A percentile compares a stretch with the other conserved stretches of the same genome.
phyloP scores from a whole-genome alignment of 2,113 vertebrate genomes.

The Vireo altiloquus region DNA sequence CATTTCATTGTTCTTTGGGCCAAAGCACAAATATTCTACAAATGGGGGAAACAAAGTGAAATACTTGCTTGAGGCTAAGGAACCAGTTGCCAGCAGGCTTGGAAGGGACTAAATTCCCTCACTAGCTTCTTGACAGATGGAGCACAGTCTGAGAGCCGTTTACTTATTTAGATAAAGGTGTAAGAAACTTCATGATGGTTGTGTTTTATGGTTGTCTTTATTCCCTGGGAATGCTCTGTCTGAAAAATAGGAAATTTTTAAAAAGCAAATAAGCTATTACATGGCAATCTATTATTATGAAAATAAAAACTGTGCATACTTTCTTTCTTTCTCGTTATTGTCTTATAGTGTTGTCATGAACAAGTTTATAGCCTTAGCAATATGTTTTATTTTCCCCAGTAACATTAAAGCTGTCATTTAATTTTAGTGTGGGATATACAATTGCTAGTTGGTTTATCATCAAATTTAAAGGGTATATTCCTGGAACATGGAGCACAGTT shows the following conservation, averaged over 20 bases:
- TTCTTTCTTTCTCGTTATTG: not conserved
- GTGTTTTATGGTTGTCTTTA: not conserved
- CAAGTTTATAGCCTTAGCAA: not conserved
- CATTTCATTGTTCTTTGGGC: not conserved
- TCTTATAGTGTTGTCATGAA: not conserved
- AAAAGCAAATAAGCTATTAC: not conserved
- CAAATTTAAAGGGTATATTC: not conserved
- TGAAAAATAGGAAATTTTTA: not conserved
- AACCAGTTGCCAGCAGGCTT: not conserved
- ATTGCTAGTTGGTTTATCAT: not conserved
- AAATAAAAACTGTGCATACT: not conserved
- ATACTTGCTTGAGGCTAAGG: not conserved
- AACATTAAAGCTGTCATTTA: constrained; percentile 8
- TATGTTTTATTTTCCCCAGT: not conserved
- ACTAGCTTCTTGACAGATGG: not conserved
- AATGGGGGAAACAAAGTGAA: not conserved
- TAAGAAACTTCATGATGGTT: not conserved
- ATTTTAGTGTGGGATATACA: not conserved
- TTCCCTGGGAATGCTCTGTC: not conserved
- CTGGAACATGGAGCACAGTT: not conserved
- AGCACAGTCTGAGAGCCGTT: not conserved
- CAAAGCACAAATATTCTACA: not conserved
- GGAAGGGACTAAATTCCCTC: not conserved
- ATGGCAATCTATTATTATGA: not conserved
- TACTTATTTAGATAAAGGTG: not conserved